These are phyloP conservation scores for Cheilosia soror DNA, from an alignment of 2,888 invertebrate species.

Conservation along the genomic window DNA sequence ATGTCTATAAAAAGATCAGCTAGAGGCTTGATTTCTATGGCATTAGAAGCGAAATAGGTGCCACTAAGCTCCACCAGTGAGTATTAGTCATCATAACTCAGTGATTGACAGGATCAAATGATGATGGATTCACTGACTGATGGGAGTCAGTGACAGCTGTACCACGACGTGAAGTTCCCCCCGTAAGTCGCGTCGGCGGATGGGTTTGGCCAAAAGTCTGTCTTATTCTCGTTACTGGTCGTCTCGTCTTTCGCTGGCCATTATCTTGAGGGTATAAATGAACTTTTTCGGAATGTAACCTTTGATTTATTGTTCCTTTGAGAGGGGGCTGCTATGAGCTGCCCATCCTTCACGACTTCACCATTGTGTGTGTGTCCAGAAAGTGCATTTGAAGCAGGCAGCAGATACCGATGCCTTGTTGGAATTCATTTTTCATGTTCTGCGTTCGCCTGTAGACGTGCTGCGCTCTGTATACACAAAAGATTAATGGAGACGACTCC, in stretches of 20 bases:
- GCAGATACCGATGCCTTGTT: slow-evolving; percentile 32
- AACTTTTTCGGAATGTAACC: slow-evolving; percentile 44
- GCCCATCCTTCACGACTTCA: slow-evolving; percentile 1
- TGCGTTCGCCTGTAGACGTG: slow-evolving; percentile 7
- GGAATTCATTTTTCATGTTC: slow-evolving; percentile 52
- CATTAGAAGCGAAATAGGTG: neutral
- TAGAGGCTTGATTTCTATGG: slow-evolving; percentile 30
- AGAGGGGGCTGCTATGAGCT: neutral
- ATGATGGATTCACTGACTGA: slow-evolving; percentile 34
- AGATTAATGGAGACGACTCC: slow-evolving; percentile 55
- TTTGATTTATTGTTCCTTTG: slow-evolving; percentile 58
- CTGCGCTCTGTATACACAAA: neutral
- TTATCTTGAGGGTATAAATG: slow-evolving; percentile 22
- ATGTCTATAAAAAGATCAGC: slow-evolving; percentile 30
- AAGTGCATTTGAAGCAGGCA: slow-evolving; percentile 50
- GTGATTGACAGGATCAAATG: slow-evolving; percentile 1
- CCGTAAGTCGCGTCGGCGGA: neutral
- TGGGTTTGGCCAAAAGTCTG: slow-evolving; percentile 26
- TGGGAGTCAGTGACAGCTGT: slow-evolving; percentile 45
- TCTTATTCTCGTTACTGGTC: neutral
- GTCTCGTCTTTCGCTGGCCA: slow-evolving; percentile 1
- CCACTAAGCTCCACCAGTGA: neutral
- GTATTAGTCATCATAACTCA: slow-evolving; percentile 5
- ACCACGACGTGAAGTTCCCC: slow-evolving; percentile 25
- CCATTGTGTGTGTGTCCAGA: slow-evolving; percentile 28